Conservation (phyloP, 2,888 invertebrate genomes). For the Eupelmus urozonus region DNA sequence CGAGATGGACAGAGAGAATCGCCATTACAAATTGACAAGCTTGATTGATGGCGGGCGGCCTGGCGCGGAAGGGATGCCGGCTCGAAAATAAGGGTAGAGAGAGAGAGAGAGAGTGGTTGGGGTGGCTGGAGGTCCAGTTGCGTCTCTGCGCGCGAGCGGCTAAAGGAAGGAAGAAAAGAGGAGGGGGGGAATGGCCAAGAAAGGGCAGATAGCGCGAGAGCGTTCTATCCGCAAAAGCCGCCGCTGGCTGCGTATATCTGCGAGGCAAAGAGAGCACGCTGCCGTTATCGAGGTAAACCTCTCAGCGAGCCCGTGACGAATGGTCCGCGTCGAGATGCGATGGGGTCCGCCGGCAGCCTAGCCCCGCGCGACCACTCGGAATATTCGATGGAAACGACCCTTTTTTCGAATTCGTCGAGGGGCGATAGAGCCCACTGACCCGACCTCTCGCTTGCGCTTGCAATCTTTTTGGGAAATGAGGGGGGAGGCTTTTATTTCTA, state of each 20-base stretch:
- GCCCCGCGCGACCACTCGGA: conserved; percentile 64
- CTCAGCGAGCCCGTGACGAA: conserved; percentile 77
- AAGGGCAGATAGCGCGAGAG: conserved; percentile 66
- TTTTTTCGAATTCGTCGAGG: conserved; percentile 61
- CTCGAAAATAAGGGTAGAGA: conserved; percentile 49
- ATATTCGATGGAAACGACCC: conserved; percentile 71
- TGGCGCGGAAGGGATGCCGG: conserved; percentile 65
- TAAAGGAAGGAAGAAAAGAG: conserved; percentile 43
- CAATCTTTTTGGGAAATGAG: conserved; percentile 56
- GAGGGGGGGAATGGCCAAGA: conserved; percentile 35
- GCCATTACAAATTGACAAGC: conserved; percentile 80
- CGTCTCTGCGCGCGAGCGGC: conserved; percentile 52
- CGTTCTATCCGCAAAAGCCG: conserved; percentile 64
- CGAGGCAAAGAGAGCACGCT: conserved; percentile 58
- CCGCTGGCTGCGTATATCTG: conserved; percentile 64
- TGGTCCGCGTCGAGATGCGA: conserved; percentile 73
- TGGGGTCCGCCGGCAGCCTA: conserved; percentile 62
- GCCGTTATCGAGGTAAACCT: conserved; percentile 75
- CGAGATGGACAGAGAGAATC: conserved; percentile 77
- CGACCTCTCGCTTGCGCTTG: no score
- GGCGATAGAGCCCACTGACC: conserved; percentile 12
- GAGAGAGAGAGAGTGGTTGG: no score
- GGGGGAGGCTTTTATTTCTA: conserved; percentile 50
- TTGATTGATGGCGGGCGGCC: conserved; percentile 79
- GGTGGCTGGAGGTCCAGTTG: conserved; percentile 58